Percentiles rank a stretch among this genome's conserved stretches.
These are phyloP conservation scores for Pseudorectes ferrugineus DNA, from an alignment of 2,113 vertebrate genomes.

Conservation along the genomic window DNA sequence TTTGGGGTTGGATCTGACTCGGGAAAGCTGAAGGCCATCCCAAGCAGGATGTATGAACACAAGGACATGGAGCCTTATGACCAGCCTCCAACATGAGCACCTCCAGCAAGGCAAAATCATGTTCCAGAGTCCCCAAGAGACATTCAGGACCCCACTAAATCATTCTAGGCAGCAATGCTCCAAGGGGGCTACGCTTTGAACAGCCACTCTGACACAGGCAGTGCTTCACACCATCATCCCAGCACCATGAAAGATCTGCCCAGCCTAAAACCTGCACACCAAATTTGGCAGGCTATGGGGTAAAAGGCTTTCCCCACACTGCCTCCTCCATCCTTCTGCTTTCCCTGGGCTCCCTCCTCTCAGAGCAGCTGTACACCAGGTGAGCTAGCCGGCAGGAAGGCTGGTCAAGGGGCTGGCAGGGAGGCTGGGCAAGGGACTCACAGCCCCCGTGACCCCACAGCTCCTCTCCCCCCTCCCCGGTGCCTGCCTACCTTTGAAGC, in stretches of 20 bases:
- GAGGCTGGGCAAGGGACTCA: background rate
- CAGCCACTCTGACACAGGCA: background rate
- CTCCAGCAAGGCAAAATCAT: background rate
- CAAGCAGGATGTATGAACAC: background rate
- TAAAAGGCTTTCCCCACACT: background rate
- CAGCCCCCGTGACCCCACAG: background rate
- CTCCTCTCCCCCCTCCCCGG: background rate
- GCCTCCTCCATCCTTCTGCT: background rate
- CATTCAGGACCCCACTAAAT: rapidly evolving
- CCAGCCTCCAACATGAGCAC: background rate
- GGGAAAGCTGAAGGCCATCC: background rate
- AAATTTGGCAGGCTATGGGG: background rate
- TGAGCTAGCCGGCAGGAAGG: background rate
- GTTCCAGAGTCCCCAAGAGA: background rate
- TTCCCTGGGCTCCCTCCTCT: background rate
- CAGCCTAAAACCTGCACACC: background rate
- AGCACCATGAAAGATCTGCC: background rate
- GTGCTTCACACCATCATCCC: background rate
- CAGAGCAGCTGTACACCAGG: constrained; percentile 9
- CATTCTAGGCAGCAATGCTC: background rate
- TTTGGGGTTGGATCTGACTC: background rate
- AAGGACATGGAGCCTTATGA: background rate
- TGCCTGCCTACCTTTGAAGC: constrained; percentile 52
- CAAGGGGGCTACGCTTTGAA: background rate
- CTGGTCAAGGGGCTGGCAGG: background rate